Conservation (phyloP, 2,797 vertebrate species). For the Spinus olivaceus region DNA sequence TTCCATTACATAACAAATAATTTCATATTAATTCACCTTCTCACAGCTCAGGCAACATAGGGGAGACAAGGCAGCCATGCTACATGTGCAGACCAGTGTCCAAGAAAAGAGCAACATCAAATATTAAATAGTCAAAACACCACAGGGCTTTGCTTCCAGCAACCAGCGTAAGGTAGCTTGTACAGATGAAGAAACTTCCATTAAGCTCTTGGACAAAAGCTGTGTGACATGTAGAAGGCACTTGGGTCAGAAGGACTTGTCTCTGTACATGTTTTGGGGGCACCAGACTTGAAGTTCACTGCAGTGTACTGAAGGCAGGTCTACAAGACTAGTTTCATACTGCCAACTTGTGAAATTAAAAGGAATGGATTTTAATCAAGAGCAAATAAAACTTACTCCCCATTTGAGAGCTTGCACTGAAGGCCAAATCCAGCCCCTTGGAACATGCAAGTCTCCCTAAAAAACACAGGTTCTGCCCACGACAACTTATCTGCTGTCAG, state of each 20-base stretch:
- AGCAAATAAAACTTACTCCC: not conserved
- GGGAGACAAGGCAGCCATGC: not conserved
- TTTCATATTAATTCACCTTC: not conserved
- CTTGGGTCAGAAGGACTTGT: not conserved
- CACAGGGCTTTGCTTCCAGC: not conserved
- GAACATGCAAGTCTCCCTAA: not conserved
- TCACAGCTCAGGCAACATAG: not conserved
- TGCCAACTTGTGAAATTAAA: not conserved
- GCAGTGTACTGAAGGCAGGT: not conserved
- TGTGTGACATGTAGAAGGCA: not conserved
- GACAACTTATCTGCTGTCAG: not conserved
- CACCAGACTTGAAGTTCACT: not conserved
- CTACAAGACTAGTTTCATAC: not conserved
- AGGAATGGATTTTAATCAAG: not conserved
- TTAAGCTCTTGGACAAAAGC: not conserved
- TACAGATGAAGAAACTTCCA: not conserved
- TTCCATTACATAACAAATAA: not conserved
- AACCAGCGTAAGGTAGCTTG: not conserved
- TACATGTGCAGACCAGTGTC: not conserved
- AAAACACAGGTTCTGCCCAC: not conserved
- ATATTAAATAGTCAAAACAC: not conserved
- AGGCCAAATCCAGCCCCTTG: not conserved
- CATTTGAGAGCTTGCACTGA: not conserved
- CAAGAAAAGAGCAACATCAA: not conserved
- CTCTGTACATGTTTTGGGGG: not conserved